These are phyloP conservation scores for Trochalopteron elliotii DNA, from an alignment of 2,113 vertebrate species.

Conservation along the genomic window DNA sequence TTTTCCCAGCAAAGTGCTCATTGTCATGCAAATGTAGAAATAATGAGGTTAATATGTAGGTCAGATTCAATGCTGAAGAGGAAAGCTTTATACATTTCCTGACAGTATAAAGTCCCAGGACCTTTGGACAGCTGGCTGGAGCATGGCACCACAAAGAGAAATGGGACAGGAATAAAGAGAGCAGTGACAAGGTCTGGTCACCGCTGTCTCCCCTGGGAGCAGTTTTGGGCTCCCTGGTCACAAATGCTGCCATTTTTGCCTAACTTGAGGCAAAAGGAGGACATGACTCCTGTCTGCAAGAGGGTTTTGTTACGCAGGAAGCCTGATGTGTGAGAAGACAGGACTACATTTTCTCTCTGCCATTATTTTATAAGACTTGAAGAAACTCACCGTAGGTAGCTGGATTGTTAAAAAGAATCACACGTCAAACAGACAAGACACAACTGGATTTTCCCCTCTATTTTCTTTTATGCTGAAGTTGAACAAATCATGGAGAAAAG, in stretches of 20 bases:
- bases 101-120: background rate
- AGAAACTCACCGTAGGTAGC: background rate
- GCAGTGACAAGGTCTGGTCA: background rate
- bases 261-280: background rate
- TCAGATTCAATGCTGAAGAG: background rate
- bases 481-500: background rate
- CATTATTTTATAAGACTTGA: background rate
- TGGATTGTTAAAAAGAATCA: background rate
- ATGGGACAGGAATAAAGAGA: background rate
- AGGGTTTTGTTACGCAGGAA: background rate
- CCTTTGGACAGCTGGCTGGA: background rate
- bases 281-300: background rate
- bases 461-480: background rate
- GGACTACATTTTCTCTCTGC: background rate
- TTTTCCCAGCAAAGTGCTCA: background rate
- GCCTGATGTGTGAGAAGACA: background rate
- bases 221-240: background rate
- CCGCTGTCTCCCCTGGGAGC: background rate
- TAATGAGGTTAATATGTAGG: background rate
- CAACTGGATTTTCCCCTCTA: background rate
- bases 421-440: background rate
- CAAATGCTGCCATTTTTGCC: background rate
- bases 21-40: background rate
- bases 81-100: background rate
- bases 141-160: fast-evolving